phyloP scores from a whole-genome alignment of 2,797 vertebrate genomes.

The Sebastes nivosus region DNA sequence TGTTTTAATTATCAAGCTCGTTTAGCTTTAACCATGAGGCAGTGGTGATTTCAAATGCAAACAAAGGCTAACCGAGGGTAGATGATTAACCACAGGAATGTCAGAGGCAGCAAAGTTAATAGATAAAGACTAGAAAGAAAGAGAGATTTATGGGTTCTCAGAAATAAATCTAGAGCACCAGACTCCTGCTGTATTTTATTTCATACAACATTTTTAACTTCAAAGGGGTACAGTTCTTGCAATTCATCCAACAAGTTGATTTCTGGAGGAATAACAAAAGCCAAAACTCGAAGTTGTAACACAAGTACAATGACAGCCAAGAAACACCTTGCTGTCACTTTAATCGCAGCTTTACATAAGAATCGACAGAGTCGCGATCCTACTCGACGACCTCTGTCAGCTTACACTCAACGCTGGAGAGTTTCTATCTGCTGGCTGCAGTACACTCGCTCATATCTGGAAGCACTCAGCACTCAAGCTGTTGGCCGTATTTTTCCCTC shows the following conservation, averaged over 20 bases:
- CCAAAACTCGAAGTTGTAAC: background rate
- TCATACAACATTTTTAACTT: conserved; percentile 9
- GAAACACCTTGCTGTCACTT: background rate
- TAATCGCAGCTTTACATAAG: background rate
- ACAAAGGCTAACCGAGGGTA: conserved; percentile 16
- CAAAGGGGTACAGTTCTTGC: background rate
- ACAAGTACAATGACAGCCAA: background rate
- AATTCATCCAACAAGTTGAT: background rate
- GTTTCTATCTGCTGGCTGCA: background rate
- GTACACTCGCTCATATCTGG: conserved; percentile 45
- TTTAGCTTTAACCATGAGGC: conserved; percentile 17
- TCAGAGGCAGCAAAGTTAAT: conserved; percentile 33
- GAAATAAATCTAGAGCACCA: background rate
- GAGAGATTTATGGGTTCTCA: background rate
- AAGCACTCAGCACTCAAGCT: conserved; percentile 42
- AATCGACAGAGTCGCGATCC: background rate
- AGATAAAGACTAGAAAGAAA: conserved; percentile 5
- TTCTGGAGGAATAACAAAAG: background rate
- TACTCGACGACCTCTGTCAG: conserved; percentile 7
- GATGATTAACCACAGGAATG: conserved; percentile 70
- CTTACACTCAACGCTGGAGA: conserved; percentile 8
- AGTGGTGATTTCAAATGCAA: conserved; percentile 34
- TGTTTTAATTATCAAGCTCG: background rate
- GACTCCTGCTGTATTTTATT: background rate
- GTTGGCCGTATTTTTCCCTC: conserved; percentile 40